phyloP scores from a whole-genome alignment of 2,113 vertebrate genomes.

The Silurus glanis region DNA sequence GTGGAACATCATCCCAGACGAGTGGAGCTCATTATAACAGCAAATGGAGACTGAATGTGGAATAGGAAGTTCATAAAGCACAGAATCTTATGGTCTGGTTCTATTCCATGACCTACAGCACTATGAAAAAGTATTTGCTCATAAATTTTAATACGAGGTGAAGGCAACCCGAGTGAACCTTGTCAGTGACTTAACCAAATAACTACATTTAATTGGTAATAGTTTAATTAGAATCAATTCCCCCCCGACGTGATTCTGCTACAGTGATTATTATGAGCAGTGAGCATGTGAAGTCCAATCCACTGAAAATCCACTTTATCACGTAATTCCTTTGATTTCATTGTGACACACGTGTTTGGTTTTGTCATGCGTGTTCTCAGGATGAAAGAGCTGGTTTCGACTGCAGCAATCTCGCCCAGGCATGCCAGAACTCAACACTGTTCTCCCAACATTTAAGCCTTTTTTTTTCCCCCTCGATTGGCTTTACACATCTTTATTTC shows the following conservation, averaged over 20 bases:
- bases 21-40: no score
- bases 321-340: background rate
- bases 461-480: slow-evolving; percentile 32
- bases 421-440: slow-evolving; percentile 77
- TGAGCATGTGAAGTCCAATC: background rate
- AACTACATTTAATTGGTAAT: background rate
- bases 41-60: no score
- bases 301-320: background rate
- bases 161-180: background rate
- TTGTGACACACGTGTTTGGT: background rate
- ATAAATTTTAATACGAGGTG: background rate
- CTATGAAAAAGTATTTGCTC: background rate
- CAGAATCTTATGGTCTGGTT: no score
- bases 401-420: slow-evolving; percentile 76
- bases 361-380: background rate
- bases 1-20: no score
- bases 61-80: no score
- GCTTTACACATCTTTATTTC: slow-evolving; percentile 28
- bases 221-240: background rate
- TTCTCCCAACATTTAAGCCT: slow-evolving; percentile 26
- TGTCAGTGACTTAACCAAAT: background rate
- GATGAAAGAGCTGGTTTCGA: slow-evolving; percentile 84
- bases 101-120: background rate
- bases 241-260: background rate
- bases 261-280: background rate